phyloP scores from a whole-genome alignment of 2,797 vertebrate species.

The Peromyscus attwateri region DNA sequence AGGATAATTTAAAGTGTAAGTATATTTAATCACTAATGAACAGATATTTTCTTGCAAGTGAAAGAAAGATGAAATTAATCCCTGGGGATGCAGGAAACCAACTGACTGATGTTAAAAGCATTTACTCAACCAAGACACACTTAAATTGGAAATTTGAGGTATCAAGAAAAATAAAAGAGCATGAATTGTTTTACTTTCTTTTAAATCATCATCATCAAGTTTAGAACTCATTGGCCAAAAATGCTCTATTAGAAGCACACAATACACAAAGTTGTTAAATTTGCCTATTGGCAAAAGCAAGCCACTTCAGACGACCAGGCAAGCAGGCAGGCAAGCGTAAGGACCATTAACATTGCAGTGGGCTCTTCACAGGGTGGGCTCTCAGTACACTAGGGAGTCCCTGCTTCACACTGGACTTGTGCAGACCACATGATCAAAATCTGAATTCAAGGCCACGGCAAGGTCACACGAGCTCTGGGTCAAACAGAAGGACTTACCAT shows the following conservation, averaged over 20 bases:
- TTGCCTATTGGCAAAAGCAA: neutral
- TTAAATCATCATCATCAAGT: conserved; percentile 50
- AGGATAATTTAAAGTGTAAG: conserved; percentile 46
- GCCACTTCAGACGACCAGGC: neutral
- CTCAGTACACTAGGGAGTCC: neutral
- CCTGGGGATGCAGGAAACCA: neutral
- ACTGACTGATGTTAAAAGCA: conserved; percentile 34
- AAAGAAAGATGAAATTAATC: conserved; percentile 62
- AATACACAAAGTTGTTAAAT: conserved; percentile 11
- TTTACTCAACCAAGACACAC: conserved; percentile 47
- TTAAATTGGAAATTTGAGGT: conserved; percentile 42
- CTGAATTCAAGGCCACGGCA: conserved; percentile 69
- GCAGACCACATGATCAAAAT: conserved; percentile 31
- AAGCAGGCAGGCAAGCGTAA: neutral
- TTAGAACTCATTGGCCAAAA: conserved; percentile 42
- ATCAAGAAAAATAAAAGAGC: conserved; percentile 51
- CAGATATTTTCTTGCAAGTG: conserved; percentile 27
- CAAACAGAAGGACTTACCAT: conserved; percentile 36
- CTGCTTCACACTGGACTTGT: conserved; percentile 1
- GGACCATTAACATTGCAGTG: neutral
- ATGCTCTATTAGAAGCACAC: conserved; percentile 1
- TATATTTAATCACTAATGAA: conserved; percentile 58
- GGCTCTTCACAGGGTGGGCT: neutral
- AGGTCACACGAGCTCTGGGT: conserved; percentile 46
- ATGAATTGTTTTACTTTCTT: conserved; percentile 51